These are phyloP conservation scores for Flexamia atlantica DNA, from an alignment of 2,888 invertebrate genomes.

Conservation along the genomic window DNA sequence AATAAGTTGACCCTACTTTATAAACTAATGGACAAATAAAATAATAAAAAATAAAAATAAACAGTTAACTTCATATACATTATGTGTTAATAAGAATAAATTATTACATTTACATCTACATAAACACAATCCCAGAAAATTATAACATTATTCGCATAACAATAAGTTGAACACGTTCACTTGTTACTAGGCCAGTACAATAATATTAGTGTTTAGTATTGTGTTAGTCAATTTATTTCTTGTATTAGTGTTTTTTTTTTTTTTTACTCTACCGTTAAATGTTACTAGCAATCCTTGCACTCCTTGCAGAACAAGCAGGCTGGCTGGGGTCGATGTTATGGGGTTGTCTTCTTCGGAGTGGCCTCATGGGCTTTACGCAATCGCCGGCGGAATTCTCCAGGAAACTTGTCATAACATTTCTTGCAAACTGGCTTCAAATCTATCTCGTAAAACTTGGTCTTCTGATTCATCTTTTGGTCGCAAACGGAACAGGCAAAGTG, in stretches of 20 bases:
- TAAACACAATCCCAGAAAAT: conserved; percentile 4
- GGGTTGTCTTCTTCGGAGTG: conserved; percentile 74
- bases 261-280: neutral
- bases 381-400: conserved; percentile 94
- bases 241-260: conserved; percentile 3
- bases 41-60: no score
- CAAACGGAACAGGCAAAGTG: conserved; percentile 99
- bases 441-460: conserved; percentile 99
- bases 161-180: conserved; percentile 5
- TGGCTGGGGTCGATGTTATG: conserved; percentile 40
- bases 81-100: neutral
- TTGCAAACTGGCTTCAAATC: conserved; percentile 99
- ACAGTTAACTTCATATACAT: no score
- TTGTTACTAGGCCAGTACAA: neutral
- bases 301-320: conserved; percentile 46
- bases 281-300: conserved; percentile 17
- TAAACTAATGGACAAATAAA: no score
- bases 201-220: neutral
- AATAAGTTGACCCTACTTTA: no score
- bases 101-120: neutral
- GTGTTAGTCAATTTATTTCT: neutral
- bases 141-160: no score
- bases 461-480: conserved; percentile 96
- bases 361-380: conserved; percentile 93
- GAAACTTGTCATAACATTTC: conserved; percentile 98